Evolutionary conservation across 2,797 vertebrate genomes (phyloP).

Genomic region (Coregonus suidteri): DNA sequence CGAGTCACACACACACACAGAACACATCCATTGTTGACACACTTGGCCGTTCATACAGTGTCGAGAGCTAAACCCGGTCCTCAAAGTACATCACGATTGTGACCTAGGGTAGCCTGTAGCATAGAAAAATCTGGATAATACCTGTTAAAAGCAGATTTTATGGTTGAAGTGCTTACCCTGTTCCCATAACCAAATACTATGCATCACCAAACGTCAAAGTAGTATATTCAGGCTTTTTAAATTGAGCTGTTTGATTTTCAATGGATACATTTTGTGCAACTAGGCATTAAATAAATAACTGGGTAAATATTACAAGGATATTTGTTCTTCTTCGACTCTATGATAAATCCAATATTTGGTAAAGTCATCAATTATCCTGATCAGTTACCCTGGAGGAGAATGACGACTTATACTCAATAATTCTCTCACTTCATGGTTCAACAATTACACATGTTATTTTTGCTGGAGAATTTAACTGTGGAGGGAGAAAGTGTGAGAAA

Average conservation of each 20-base stretch:
- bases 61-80: not conserved
- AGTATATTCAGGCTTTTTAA: constrained; percentile 26
- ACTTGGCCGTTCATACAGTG: too few species aligned
- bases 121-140: not conserved
- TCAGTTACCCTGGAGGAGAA: constrained; percentile 29
- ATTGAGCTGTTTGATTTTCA: constrained; percentile 26
- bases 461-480: constrained; percentile 11
- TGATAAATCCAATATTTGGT: constrained; percentile 40
- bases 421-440: constrained; percentile 35
- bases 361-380: constrained; percentile 54
- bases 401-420: constrained; percentile 44
- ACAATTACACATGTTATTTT: constrained; percentile 15
- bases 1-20: constrained; percentile 6
- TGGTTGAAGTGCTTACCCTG: not conserved
- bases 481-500: constrained; percentile 2
- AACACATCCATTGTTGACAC: not conserved
- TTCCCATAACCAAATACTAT: constrained; percentile 12
- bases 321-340: constrained; percentile 13
- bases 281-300: constrained; percentile 38
- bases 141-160: constrained; percentile 27
- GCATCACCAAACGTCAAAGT: constrained; percentile 2
- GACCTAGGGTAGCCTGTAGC: not conserved
- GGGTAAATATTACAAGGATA: not conserved
- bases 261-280: constrained; percentile 18
- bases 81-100: not conserved